Evolutionary conservation across 2,113 vertebrate species (phyloP).

Genomic region (Rhadina sibilatrix): DNA sequence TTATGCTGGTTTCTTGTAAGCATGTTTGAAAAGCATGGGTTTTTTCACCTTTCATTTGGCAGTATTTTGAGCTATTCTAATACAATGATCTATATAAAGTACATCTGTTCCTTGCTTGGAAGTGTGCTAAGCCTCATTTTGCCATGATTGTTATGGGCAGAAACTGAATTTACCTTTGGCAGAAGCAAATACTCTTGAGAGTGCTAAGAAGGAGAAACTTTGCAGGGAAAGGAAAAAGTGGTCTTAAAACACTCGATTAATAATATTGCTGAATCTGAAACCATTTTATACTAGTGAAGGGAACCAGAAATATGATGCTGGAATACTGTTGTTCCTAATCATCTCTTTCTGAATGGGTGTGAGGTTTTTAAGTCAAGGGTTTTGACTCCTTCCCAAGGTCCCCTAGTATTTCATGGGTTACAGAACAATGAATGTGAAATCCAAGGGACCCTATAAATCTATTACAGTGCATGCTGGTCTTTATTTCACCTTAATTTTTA

Average conservation of each 20-base stretch:
- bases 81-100: not conserved
- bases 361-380: not conserved
- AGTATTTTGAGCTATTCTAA: not conserved
- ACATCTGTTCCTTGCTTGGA: not conserved
- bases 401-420: not conserved
- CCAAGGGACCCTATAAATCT: not conserved
- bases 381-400: constrained; percentile 17
- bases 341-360: not conserved
- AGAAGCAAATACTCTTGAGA: constrained; percentile 19
- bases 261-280: constrained; percentile 12
- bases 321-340: not conserved
- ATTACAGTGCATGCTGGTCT: not conserved
- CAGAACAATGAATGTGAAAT: not conserved
- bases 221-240: not conserved
- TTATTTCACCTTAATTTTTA: not conserved
- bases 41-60: not conserved
- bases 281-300: not conserved
- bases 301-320: constrained; percentile 17
- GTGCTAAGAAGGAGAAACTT: not conserved
- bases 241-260: constrained; percentile 34
- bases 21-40: not conserved
- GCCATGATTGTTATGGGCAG: not conserved
- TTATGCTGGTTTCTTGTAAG: not conserved
- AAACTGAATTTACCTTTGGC: constrained; percentile 20
- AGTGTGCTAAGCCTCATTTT: not conserved